phyloP scores from a whole-genome alignment of 2,888 invertebrate genomes.

The Lypha dubia region DNA sequence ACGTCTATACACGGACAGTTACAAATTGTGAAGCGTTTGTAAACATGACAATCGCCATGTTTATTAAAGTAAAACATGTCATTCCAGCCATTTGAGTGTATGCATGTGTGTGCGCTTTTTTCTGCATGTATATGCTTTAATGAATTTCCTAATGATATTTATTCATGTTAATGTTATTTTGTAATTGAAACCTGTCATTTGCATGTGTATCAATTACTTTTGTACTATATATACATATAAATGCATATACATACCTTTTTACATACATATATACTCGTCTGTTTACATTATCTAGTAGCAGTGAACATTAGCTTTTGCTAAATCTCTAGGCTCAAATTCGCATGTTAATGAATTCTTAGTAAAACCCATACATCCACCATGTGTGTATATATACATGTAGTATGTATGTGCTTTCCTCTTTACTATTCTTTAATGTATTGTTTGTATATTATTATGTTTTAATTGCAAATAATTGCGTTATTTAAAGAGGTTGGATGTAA shows the following conservation, averaged over 20 bases:
- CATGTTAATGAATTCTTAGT: constrained; percentile 4
- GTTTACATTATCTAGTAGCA: constrained; percentile 59
- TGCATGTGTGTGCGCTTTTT: background rate
- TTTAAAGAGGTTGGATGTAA: background rate
- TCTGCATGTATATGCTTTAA: constrained; percentile 20
- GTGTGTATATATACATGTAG: background rate
- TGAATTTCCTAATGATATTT: constrained; percentile 56
- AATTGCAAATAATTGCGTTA: constrained; percentile 40
- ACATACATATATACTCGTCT: no score
- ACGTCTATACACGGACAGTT: background rate
- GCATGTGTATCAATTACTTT: constrained; percentile 73
- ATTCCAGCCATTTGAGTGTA: constrained; percentile 17
- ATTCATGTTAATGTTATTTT: constrained; percentile 65
- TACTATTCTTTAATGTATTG: constrained; percentile 34
- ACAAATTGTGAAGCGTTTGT: constrained; percentile 63
- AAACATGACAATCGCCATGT: constrained; percentile 70
- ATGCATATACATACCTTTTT: constrained; percentile 48
- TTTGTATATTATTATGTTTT: constrained; percentile 58
- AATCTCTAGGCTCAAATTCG: constrained; percentile 54
- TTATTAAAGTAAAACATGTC: constrained; percentile 51
- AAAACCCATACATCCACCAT: constrained; percentile 5
- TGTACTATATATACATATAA: constrained; percentile 36
- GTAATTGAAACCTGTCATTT: constrained; percentile 74
- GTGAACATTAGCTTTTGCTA: constrained; percentile 63
- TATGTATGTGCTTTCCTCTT: background rate